Conservation (phyloP, 2,113 vertebrate species). For the Arenaria interpres region DNA sequence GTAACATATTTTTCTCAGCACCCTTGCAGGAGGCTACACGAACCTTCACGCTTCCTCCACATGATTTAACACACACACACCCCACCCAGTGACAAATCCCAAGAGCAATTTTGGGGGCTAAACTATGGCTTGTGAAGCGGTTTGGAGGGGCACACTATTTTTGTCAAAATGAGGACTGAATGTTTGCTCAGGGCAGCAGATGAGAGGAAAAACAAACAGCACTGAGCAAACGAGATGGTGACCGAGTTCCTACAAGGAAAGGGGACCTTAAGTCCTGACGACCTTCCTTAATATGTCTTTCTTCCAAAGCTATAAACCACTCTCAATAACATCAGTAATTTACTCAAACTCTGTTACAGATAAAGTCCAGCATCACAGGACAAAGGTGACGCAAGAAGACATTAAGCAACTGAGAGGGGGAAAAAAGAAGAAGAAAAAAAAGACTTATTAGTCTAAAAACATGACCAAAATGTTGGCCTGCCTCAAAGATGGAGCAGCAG, state of each 20-base stretch:
- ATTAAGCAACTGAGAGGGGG: neutral
- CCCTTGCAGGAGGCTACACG: rapidly evolving
- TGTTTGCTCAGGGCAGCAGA: neutral
- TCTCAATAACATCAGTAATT: neutral
- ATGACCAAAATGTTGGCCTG: neutral
- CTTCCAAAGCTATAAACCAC: neutral
- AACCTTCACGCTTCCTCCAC: neutral
- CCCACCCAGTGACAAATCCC: rapidly evolving
- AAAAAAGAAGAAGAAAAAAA: neutral
- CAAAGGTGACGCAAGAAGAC: neutral
- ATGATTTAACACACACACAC: neutral
- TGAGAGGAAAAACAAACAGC: neutral
- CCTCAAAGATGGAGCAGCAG: neutral
- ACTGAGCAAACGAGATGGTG: neutral
- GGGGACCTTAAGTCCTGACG: neutral
- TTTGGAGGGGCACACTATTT: neutral
- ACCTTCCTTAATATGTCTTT: neutral
- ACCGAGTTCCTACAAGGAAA: neutral
- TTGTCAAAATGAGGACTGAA: neutral
- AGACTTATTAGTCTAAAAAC: neutral
- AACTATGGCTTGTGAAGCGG: neutral
- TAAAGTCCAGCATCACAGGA: neutral
- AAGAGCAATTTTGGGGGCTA: neutral
- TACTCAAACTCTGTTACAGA: neutral
- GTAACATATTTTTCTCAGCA: neutral